Evolutionary conservation across 2,113 vertebrate genomes (phyloP).

Genomic region (Crotophaga sulcirostris): DNA sequence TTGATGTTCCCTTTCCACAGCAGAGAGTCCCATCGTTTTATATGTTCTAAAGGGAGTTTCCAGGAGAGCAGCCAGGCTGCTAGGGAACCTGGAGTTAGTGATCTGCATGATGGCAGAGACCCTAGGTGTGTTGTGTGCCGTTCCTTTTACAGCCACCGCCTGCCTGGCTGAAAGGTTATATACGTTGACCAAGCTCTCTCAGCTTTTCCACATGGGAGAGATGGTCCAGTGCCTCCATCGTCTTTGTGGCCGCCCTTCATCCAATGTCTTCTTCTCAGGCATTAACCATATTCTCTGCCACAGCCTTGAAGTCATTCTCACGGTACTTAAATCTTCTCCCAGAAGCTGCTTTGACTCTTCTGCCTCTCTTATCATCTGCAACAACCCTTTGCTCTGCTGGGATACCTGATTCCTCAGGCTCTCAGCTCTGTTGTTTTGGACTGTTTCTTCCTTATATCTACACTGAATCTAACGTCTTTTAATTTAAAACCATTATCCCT

Average conservation of each 20-base stretch:
- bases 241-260: background rate
- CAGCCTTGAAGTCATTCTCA: background rate
- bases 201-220: background rate
- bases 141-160: background rate
- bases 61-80: background rate
- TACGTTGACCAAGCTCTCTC: background rate
- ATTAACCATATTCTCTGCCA: background rate
- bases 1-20: background rate
- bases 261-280: background rate
- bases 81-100: background rate
- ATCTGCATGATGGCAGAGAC: background rate
- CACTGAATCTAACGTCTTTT: background rate
- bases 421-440: background rate
- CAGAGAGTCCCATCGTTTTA: background rate
- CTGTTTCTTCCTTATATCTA: background rate
- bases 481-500: background rate
- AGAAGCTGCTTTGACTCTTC: background rate
- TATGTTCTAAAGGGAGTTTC: background rate
- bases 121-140: background rate
- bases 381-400: background rate
- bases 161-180: background rate
- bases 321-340: background rate
- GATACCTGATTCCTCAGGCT: background rate
- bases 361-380: background rate
- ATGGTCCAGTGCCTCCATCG: background rate